Percentiles rank a stretch among this genome's conserved stretches.
Evolutionary conservation across 2,888 invertebrate genomes (phyloP).

Genomic region (Catotricha subobsoleta): DNA sequence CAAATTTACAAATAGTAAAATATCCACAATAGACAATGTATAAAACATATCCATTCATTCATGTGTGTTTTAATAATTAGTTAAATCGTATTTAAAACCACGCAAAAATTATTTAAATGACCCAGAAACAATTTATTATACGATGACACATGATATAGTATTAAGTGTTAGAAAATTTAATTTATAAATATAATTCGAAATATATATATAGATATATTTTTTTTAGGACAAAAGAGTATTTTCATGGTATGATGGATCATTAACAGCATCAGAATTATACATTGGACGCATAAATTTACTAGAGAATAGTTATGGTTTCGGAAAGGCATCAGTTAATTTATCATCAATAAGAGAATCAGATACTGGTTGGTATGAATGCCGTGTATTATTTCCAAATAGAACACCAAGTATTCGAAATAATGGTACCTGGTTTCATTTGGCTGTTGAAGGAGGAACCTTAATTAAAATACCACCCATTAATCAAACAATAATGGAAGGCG

Average conservation of each 20-base stretch:
- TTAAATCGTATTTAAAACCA: no score
- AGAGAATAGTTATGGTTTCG: slow-evolving; percentile 30
- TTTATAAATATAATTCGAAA: no score
- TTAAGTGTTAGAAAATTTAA: no score
- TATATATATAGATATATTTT: no score
- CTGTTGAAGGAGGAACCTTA: slow-evolving; percentile 76
- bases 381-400: slow-evolving; percentile 71
- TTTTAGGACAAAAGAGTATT: slow-evolving; percentile 56
- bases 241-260: slow-evolving; percentile 61
- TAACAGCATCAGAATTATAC: slow-evolving; percentile 48
- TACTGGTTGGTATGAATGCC: slow-evolving; percentile 83
- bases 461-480: slow-evolving; percentile 78
- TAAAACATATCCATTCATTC: no score
- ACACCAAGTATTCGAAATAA: slow-evolving; percentile 70
- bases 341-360: slow-evolving; percentile 75
- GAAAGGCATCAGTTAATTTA: slow-evolving; percentile 56
- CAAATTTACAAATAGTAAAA: no score
- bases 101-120: no score
- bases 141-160: no score
- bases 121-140: no score
- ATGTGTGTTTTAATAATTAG: no score
- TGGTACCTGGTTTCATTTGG: slow-evolving; percentile 76
- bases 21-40: no score
- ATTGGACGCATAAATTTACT: slow-evolving; percentile 53
- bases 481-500: slow-evolving; percentile 70